Evolutionary conservation across 2,113 vertebrate genomes (phyloP), one percentile per base, ranked within the genome.

Genomic region (Chaenocephalus aceratus): DNA sequence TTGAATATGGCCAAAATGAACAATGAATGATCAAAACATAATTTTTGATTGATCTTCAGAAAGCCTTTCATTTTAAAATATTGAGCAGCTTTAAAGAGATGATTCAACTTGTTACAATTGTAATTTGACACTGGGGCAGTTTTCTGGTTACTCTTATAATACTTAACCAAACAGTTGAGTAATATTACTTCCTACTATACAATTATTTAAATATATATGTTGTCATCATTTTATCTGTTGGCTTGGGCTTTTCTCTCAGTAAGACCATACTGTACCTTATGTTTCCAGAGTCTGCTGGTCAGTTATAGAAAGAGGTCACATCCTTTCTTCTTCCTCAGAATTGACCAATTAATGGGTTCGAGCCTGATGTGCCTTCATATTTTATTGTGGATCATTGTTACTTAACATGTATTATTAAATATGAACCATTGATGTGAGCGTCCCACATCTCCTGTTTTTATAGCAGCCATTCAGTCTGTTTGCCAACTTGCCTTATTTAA

Each of bases 331-430:
- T 54, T 46, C 23, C 18, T 13, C 18, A 34, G 15, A 36, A 5
- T 74, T 68, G 56, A n/a, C 15, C 18, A 52, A 15, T 26, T n/a
- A 10, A 34, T 71, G 18, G 46, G 11, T 51, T 41, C 0, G 48
- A 60, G 53, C 48, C 36, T 53, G 51, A 62, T 71, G 60, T 4
- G 8, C 44, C 26, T 58, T 13, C 21, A 54, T 78, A 8, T 18
- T 36, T 46, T 12, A 26, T 66, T 68, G 36, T 48, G 65, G 52
- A 10, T 45, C 59, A 23, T 56, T 70, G 68, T 65, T 23, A 60
- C 23, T 74, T 53, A 80, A 72, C 79, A 77, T 70, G n/a, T 77
- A 56, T 80, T 63, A 57, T 74, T 54, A 46, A 75, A 61, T 61
- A 15, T 61, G 34, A 8, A 36, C 18, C 60, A n/a, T 36, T 18